phyloP scores from a whole-genome alignment of 2,797 vertebrate genomes.

The Labroides dimidiatus region DNA sequence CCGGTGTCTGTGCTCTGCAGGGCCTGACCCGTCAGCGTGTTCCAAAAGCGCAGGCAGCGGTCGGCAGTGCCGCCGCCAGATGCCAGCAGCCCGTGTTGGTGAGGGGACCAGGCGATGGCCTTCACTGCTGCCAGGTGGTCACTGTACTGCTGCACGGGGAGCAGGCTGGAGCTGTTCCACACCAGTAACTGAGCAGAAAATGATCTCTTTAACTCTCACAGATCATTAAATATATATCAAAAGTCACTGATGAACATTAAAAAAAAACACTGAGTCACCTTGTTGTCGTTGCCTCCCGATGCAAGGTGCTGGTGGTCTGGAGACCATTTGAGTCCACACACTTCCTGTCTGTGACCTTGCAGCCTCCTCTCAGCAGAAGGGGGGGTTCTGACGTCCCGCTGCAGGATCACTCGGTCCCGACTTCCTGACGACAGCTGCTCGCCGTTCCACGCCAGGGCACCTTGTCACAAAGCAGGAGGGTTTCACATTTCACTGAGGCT shows the following conservation, averaged over 20 bases:
- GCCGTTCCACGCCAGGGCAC: slow-evolving; percentile 88
- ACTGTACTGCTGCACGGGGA: slow-evolving; percentile 88
- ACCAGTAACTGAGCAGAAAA: slow-evolving; percentile 79
- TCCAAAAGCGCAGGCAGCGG: slow-evolving; percentile 90
- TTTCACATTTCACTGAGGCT: slow-evolving; percentile 22
- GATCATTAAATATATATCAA: too few species aligned
- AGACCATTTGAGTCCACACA: slow-evolving; percentile 89
- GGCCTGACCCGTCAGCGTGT: slow-evolving; percentile 88
- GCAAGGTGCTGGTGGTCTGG: slow-evolving; percentile 89
- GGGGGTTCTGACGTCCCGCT: slow-evolving; percentile 84
- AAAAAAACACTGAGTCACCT: slow-evolving; percentile 66
- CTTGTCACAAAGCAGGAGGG: slow-evolving; percentile 58
- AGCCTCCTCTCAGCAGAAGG: slow-evolving; percentile 84
- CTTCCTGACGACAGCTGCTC: slow-evolving; percentile 89
- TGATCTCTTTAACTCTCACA: background rate
- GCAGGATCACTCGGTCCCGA: slow-evolving; percentile 87
- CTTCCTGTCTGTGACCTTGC: slow-evolving; percentile 88
- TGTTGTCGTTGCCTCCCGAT: slow-evolving; percentile 89
- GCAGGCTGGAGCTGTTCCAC: slow-evolving; percentile 88
- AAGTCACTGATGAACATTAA: too few species aligned
- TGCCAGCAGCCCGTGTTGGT: slow-evolving; percentile 87
- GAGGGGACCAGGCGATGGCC: slow-evolving; percentile 89
- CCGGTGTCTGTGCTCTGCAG: slow-evolving; percentile 89
- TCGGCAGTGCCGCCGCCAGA: slow-evolving; percentile 88
- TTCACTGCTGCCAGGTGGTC: slow-evolving; percentile 89